These are phyloP conservation scores for Cynopterus sphinx DNA, from an alignment of 2,797 vertebrate genomes.

Conservation along the genomic window DNA sequence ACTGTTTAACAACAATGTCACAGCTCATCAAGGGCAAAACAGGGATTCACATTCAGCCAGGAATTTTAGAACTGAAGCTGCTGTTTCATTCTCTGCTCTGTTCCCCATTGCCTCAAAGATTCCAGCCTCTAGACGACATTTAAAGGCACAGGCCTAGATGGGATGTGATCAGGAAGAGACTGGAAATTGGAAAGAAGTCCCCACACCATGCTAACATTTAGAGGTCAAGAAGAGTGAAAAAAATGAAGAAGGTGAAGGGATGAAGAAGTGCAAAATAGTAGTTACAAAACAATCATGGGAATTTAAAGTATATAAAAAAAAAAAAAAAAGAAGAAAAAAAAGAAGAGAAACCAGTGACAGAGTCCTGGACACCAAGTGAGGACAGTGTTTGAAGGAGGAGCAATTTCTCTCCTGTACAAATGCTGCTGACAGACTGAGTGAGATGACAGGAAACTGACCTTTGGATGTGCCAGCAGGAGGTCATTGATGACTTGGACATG, in stretches of 20 bases:
- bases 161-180: background rate
- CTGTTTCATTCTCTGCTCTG: background rate
- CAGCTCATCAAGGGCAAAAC: background rate
- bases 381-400: background rate
- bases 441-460: background rate
- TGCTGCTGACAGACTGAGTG: background rate
- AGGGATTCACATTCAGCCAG: background rate
- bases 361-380: background rate
- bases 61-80: background rate
- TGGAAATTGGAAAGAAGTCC: background rate
- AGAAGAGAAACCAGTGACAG: background rate
- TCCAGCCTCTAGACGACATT: background rate
- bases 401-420: background rate
- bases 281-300: too few relatives aligned
- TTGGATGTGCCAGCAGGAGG: background rate
- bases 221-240: background rate
- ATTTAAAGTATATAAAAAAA: too few relatives aligned
- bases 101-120: background rate
- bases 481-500: background rate
- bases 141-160: background rate
- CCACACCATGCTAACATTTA: background rate
- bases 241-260: too few relatives aligned
- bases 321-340: too few relatives aligned
- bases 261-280: too few relatives aligned
- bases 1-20: background rate